phyloP scores from a whole-genome alignment of 30 jellyfish, hydroid and myxozoan genomes.

The Sanderia malayensis region DNA sequence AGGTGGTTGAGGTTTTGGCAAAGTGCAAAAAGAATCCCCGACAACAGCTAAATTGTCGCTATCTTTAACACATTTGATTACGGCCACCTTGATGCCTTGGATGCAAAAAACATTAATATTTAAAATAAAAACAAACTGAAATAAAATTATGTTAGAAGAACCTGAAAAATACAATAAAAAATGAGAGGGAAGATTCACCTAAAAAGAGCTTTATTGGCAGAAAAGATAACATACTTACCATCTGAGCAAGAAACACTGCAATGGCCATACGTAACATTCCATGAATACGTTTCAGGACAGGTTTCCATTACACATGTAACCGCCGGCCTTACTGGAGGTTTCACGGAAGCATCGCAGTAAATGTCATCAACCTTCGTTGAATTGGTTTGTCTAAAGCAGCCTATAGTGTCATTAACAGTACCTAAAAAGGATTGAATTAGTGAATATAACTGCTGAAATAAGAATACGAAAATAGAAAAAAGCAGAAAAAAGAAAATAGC shows the following conservation, averaged over 20 bases:
- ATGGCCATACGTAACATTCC: slow-evolving; percentile 61
- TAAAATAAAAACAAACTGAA: too few relatives aligned
- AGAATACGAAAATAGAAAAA: neutral
- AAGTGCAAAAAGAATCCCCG: slow-evolving; percentile 20
- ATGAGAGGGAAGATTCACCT: too few relatives aligned
- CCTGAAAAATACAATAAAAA: too few relatives aligned
- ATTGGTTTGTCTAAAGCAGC: slow-evolving; percentile 31
- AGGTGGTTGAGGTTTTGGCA: slow-evolving; percentile 8
- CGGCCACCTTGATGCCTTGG: slow-evolving; percentile 32
- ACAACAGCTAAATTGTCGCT: slow-evolving; percentile 15
- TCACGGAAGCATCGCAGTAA: slow-evolving; percentile 35
- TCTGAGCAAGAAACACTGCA: slow-evolving; percentile 73
- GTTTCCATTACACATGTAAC: slow-evolving; percentile 43
- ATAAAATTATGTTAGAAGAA: too few relatives aligned
- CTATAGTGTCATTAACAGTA: slow-evolving; percentile 3
- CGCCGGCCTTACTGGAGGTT: slow-evolving; percentile 52
- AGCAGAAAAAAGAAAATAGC: neutral
- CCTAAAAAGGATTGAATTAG: slow-evolving; percentile 15
- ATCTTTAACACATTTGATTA: slow-evolving; percentile 16
- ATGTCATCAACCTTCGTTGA: slow-evolving; percentile 31
- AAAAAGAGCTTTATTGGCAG: too few relatives aligned
- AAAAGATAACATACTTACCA: too few relatives aligned
- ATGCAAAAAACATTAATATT: too few relatives aligned
- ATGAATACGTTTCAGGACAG: slow-evolving; percentile 71
- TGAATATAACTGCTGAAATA: neutral